Evolutionary conservation across 2,113 vertebrate species (phyloP).

Genomic region (Uria lomvia): DNA sequence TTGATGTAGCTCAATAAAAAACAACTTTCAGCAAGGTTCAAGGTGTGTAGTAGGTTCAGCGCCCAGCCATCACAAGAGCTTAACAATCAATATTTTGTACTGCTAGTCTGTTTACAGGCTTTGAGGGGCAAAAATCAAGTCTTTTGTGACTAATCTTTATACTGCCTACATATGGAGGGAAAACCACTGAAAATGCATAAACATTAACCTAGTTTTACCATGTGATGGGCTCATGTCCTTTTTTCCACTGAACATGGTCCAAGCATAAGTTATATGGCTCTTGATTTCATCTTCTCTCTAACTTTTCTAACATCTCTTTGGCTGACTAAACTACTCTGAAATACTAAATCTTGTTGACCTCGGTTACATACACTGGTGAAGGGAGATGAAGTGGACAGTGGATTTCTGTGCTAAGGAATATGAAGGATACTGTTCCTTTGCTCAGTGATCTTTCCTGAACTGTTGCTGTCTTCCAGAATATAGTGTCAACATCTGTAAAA

Average conservation of each 20-base stretch:
- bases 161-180: neutral
- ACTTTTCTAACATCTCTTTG: neutral
- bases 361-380: neutral
- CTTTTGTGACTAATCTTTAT: neutral
- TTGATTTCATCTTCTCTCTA: neutral
- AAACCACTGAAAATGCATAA: constrained; percentile 20
- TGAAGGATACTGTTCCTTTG: neutral
- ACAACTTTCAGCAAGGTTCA: neutral
- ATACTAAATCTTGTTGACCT: neutral
- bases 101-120: constrained; percentile 5
- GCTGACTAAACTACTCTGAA: neutral
- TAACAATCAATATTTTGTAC: neutral
- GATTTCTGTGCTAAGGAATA: neutral
- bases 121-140: constrained; percentile 14
- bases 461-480: neutral
- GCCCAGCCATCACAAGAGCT: neutral
- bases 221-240: neutral
- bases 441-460: neutral
- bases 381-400: neutral
- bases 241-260: neutral
- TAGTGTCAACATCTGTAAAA: neutral
- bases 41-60: neutral
- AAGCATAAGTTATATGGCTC: neutral
- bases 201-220: neutral
- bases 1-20: neutral